These are phyloP conservation scores for Ptychoptera albimana DNA, from an alignment of 2,888 invertebrate species.

Conservation along the genomic window DNA sequence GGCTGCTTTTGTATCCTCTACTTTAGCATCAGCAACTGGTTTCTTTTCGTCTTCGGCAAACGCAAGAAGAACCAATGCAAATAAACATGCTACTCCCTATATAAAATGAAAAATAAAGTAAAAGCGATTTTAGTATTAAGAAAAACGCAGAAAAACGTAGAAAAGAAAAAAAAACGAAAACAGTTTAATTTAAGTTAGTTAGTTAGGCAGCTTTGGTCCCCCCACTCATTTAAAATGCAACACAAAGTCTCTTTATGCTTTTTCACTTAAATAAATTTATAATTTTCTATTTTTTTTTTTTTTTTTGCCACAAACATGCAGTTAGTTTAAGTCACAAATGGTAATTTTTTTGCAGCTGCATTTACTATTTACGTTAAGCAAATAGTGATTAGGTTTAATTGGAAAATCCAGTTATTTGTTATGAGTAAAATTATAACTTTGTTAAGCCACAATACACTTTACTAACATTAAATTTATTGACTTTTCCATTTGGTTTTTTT, in stretches of 20 bases:
- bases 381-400: no score
- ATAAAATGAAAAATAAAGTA: constrained; percentile 4
- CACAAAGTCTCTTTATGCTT: no score
- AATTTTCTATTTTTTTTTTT: neutral
- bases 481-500: neutral
- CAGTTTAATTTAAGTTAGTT: no score
- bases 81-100: constrained; percentile 30
- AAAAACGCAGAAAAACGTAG: no score
- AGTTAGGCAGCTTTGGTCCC: neutral
- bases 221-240: no score
- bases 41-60: constrained; percentile 41
- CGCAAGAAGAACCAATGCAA: constrained; percentile 42
- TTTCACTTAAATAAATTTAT: neutral
- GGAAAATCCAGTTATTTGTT: no score
- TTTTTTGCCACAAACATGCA: neutral
- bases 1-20: constrained; percentile 30
- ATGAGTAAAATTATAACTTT: neutral
- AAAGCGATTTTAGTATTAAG: neutral
- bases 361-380: neutral
- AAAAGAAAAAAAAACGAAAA: no score
- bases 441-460: no score
- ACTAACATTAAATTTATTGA: neutral
- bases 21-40: constrained; percentile 33
- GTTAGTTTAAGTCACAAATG: neutral
- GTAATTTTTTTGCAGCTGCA: neutral